These are phyloP conservation scores for Stichodactyla mertensii DNA, from an alignment of 64 coral and sea anemone genomes.

Conservation along the genomic window DNA sequence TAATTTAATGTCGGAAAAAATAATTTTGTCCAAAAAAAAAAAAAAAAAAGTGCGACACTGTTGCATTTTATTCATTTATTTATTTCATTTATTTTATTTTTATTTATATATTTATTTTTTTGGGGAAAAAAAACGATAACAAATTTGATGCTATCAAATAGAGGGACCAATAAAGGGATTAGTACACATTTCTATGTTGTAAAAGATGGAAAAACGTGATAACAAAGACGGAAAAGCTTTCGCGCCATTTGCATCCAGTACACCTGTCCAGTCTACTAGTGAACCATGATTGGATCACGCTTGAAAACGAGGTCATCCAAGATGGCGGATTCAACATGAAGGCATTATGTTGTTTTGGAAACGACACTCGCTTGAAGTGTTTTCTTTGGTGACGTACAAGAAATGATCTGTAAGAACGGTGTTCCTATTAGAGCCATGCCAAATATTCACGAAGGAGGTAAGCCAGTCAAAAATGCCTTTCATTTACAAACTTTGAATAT, in stretches of 20 bases:
- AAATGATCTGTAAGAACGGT: slow-evolving; percentile 76
- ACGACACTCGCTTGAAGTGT: not conserved
- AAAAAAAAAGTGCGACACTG: too few species aligned
- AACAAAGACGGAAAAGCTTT: not conserved
- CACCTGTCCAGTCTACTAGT: not conserved
- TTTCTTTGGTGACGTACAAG: slow-evolving; percentile 6
- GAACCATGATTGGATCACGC: not conserved
- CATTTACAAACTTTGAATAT: not conserved
- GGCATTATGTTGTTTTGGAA: not conserved
- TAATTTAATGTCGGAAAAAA: too few species aligned
- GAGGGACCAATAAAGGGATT: not conserved
- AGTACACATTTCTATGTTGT: not conserved
- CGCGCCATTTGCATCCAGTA: not conserved
- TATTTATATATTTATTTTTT: too few species aligned
- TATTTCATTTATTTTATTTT: too few species aligned
- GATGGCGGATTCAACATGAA: not conserved
- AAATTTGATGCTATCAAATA: not conserved
- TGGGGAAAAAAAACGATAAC: not conserved
- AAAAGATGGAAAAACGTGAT: not conserved
- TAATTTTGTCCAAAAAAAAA: too few species aligned
- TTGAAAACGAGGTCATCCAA: not conserved
- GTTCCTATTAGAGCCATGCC: slow-evolving; percentile 54
- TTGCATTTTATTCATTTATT: too few species aligned
- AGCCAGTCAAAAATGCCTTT: not conserved
- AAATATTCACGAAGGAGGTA: slow-evolving; percentile 73